phyloP scores from a whole-genome alignment of 1,140 invertebrate genomes.

The Trachelipus rathkii region DNA sequence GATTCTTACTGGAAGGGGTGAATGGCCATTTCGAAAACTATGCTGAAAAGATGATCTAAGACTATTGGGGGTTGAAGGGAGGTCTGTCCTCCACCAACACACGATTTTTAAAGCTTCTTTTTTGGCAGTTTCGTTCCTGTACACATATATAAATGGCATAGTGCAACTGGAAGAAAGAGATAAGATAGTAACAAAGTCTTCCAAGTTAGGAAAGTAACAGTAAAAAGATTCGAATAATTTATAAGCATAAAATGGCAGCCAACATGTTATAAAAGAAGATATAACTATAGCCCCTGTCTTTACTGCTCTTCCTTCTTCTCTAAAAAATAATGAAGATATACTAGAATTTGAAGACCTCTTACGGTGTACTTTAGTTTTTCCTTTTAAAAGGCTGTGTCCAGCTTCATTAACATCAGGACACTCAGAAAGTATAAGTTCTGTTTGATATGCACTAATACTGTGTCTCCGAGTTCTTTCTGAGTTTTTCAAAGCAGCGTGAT shows the following conservation, averaged over 20 bases:
- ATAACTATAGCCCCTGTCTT: constrained; percentile 58
- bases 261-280: constrained; percentile 56
- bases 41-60: constrained; percentile 28
- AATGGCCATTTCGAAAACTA: constrained; percentile 40
- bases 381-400: constrained; percentile 45
- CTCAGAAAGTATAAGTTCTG: constrained; percentile 43
- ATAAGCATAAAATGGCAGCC: constrained; percentile 56
- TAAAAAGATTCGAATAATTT: constrained; percentile 44
- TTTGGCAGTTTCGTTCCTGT: constrained; percentile 54
- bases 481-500: constrained; percentile 56
- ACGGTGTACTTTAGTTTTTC: constrained; percentile 40
- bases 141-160: constrained; percentile 60
- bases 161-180: constrained; percentile 45
- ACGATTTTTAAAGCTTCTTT: constrained; percentile 50
- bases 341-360: constrained; percentile 51
- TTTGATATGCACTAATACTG: constrained; percentile 52
- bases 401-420: constrained; percentile 39
- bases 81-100: constrained; percentile 44
- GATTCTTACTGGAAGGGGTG: constrained; percentile 37
- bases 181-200: constrained; percentile 48
- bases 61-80: constrained; percentile 33
- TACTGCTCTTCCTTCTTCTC: constrained; percentile 58
- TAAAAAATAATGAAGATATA: constrained; percentile 52
- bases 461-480: constrained; percentile 57
- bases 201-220: constrained; percentile 32